These are phyloP conservation scores for Psittacara wagleri DNA, from an alignment of 2,113 vertebrate species.

Conservation along the genomic window DNA sequence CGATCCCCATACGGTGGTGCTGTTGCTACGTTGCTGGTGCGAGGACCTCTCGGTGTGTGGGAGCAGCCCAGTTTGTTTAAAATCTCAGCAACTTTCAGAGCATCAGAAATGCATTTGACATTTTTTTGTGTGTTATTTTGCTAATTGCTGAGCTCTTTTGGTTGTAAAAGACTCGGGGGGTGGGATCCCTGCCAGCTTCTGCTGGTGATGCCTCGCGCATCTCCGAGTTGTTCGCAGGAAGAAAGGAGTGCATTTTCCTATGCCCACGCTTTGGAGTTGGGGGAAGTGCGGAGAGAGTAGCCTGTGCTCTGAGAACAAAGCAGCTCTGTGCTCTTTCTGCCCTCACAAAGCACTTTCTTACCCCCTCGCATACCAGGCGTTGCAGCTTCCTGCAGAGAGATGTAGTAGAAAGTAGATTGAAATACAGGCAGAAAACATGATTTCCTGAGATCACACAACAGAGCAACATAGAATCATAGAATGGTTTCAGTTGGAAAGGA, in stretches of 20 bases:
- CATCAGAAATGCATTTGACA: conserved; percentile 43
- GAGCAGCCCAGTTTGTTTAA: conserved; percentile 49
- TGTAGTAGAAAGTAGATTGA: neutral
- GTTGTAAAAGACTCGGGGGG: neutral
- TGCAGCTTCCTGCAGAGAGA: neutral
- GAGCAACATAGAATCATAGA: neutral
- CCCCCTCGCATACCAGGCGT: fast-evolving
- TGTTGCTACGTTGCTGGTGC: conserved; percentile 9
- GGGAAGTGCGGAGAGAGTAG: neutral
- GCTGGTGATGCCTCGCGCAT: fast-evolving
- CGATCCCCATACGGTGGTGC: conserved; percentile 35
- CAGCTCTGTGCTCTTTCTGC: neutral
- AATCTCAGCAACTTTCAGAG: conserved; percentile 32
- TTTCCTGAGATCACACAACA: neutral
- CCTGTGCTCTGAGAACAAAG: neutral
- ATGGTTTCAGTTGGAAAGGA: neutral
- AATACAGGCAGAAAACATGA: fast-evolving
- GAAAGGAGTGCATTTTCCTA: neutral
- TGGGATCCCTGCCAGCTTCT: neutral
- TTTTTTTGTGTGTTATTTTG: conserved; percentile 46
- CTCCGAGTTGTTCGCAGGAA: neutral
- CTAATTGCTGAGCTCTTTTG: conserved; percentile 62
- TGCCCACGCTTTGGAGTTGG: neutral
- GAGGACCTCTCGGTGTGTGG: neutral
- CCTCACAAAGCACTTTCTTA: neutral